phyloP scores from a whole-genome alignment of 1,140 invertebrate genomes.

The Drosophila kanapiae region DNA sequence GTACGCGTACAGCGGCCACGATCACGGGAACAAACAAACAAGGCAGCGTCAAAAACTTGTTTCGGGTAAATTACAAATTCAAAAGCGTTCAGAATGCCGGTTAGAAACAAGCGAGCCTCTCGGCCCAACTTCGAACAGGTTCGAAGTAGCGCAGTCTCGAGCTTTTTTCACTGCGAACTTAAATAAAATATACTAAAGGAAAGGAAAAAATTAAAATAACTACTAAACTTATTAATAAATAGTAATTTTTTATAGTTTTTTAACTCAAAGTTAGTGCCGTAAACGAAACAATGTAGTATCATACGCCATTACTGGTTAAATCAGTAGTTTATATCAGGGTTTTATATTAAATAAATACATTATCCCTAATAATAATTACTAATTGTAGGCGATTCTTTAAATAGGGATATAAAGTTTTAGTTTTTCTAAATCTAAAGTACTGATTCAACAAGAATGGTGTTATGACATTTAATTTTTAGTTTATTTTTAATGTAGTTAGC shows the following conservation, averaged over 20 bases:
- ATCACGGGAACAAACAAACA: constrained; percentile 51
- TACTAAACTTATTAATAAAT: too few relatives aligned
- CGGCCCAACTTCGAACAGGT: constrained; percentile 59
- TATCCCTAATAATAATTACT: too few relatives aligned
- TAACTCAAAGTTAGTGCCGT: too few relatives aligned
- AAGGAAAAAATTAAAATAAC: not conserved
- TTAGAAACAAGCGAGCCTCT: constrained; percentile 70
- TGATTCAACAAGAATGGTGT: not conserved
- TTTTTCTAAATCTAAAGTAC: not conserved
- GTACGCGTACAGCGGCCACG: constrained; percentile 23
- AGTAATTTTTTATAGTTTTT: too few relatives aligned
- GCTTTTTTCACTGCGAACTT: constrained; percentile 18
- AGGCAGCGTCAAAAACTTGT: constrained; percentile 56
- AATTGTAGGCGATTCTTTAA: not conserved
- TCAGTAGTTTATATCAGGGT: too few relatives aligned
- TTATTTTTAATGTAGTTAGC: not conserved
- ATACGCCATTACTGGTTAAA: too few relatives aligned
- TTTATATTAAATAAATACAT: too few relatives aligned
- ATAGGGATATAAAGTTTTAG: not conserved
- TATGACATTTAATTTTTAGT: not conserved
- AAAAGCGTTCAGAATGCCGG: constrained; percentile 62
- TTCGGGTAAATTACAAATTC: constrained; percentile 62
- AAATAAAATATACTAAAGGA: not conserved
- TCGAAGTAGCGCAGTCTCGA: constrained; percentile 54
- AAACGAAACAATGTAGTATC: too few relatives aligned